Conservation (phyloP, 2,888 invertebrate genomes). For the Nemoura dubitans region DNA sequence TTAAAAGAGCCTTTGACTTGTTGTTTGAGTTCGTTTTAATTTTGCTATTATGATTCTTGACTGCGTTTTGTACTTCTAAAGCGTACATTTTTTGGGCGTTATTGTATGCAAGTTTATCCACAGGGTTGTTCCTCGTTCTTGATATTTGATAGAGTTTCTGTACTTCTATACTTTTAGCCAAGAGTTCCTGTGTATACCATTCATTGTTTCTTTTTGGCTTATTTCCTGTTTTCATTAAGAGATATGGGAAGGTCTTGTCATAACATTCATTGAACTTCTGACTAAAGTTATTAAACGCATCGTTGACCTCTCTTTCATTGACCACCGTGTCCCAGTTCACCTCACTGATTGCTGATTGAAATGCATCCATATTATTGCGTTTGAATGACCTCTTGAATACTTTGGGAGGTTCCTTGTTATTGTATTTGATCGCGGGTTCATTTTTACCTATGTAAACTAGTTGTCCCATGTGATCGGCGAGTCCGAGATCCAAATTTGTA, state of each 20-base stretch:
- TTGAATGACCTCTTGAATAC: no score
- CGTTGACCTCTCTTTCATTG: no score
- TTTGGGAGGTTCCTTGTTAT: background rate
- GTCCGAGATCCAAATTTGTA: background rate
- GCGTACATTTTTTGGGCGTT: background rate
- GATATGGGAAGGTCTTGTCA: background rate
- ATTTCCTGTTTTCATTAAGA: background rate
- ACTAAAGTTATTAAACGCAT: background rate
- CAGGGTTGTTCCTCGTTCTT: background rate
- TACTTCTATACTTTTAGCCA: background rate
- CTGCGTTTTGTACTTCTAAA: background rate
- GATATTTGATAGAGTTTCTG: background rate
- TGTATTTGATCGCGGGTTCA: background rate
- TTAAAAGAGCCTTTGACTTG: background rate
- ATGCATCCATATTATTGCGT: no score
- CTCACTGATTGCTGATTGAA: no score
- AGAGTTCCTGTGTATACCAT: background rate
- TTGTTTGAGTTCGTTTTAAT: background rate
- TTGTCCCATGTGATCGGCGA: background rate
- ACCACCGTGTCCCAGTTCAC: no score
- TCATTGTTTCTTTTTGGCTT: background rate
- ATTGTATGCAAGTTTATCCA: background rate
- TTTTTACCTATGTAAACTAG: background rate
- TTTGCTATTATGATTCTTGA: background rate
- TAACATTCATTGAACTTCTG: background rate